Evolutionary conservation across 2,113 vertebrate genomes (phyloP), one percentile per base, ranked within the genome.

Genomic region (Choloepus hoffmanni): DNA sequence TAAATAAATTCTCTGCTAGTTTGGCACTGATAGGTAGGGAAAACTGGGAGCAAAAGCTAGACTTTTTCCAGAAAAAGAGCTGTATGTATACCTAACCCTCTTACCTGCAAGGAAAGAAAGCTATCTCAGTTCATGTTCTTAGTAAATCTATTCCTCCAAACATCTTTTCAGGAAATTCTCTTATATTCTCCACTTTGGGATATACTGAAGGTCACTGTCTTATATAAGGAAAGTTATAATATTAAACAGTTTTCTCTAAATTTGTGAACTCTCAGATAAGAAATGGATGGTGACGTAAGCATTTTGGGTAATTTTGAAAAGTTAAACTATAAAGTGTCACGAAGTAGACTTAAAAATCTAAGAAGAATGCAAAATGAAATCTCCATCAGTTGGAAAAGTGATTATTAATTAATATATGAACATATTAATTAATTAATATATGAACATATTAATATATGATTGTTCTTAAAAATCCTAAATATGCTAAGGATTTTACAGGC

Each of bases 181-280:
- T 45, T 24, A 62, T 13, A 78, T n/a, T 45, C 33, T 91, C 7
- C 7, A n/a, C 11, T 79, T 89, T 65, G 84, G 30, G 18, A 48
- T 81, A 0, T n/a, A 58, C 2, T 63, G 3, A 82, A 40, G 48
- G 30, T 2, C n/a, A 92, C 4, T 40, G 1, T 72, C 3, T 85
- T 89, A 55, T 63, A 30, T 70, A 58, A 89, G 9, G 14, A 65
- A 92, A 88, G 18, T 88, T 94, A 55, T 90, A 88, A 19, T 65
- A 70, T 48, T 3, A 67, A 83, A 77, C 2, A 18, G 0, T n/a
- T 72, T 76, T 83, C 33, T 89, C 53, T n/a, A 68, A 14, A 19
- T 73, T 83, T 74, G 15, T 73, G 18, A 89, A 67, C 3, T 45
- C 23, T 62, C 4, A 36, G 78, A 77, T 88, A n/a, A 62, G 15